Conservation (phyloP, 2,888 invertebrate species). For the Synergus gifuensis region DNA sequence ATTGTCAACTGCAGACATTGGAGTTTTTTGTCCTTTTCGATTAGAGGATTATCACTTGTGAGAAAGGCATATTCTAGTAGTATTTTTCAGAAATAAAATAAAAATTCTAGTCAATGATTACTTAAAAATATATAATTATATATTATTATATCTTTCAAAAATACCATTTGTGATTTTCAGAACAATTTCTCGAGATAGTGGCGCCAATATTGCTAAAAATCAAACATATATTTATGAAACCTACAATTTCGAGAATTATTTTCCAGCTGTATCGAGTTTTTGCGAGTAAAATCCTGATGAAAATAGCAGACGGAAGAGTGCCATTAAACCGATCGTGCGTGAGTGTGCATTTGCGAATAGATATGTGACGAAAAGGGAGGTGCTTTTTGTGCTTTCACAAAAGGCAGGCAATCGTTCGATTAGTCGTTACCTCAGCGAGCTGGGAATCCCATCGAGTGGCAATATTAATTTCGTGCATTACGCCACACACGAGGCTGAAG, state of each 20-base stretch:
- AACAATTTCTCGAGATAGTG: too few species aligned
- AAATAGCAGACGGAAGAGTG: slow-evolving; percentile 21
- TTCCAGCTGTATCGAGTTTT: neutral
- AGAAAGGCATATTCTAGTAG: neutral
- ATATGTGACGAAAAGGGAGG: neutral
- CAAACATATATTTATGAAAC: too few species aligned
- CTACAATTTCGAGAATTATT: neutral
- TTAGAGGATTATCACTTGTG: neutral
- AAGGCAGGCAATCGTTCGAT: slow-evolving; percentile 63
- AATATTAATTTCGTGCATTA: slow-evolving; percentile 65
- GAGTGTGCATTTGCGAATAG: slow-evolving; percentile 21
- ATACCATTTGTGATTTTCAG: too few species aligned
- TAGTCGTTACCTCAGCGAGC: slow-evolving; percentile 60
- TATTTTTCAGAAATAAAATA: neutral
- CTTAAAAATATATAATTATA: too few species aligned
- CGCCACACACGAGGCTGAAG: slow-evolving; percentile 33
- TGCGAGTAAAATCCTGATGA: neutral
- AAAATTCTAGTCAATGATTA: too few species aligned
- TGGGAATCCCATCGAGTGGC: slow-evolving; percentile 64
- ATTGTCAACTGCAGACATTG: slow-evolving; percentile 20
- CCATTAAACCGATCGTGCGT: slow-evolving; percentile 37
- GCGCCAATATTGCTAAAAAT: too few species aligned
- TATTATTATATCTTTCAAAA: too few species aligned
- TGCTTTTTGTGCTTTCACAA: slow-evolving; percentile 53
- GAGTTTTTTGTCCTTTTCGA: neutral